These are phyloP conservation scores for Rhingia rostrata DNA, from an alignment of 2,888 invertebrate genomes.

Conservation along the genomic window DNA sequence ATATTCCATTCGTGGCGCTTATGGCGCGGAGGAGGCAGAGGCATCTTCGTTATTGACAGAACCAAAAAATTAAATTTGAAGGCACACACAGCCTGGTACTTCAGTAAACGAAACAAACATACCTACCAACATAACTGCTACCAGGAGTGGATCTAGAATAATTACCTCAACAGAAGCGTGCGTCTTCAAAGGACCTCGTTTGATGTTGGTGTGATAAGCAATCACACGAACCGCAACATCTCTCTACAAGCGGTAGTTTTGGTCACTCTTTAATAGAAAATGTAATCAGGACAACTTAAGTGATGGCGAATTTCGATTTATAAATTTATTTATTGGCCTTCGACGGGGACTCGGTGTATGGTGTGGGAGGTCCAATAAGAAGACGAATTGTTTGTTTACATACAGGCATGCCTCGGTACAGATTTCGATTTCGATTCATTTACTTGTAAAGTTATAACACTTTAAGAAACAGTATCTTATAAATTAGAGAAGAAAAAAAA, in stretches of 20 bases:
- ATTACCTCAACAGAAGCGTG: constrained; percentile 42
- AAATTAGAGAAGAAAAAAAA: too few species aligned
- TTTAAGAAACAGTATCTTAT: too few species aligned
- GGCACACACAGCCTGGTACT: constrained; percentile 14
- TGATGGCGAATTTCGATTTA: constrained; percentile 1
- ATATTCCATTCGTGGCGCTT: background rate
- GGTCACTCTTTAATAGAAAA: constrained; percentile 15
- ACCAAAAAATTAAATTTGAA: constrained; percentile 34
- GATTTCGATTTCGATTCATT: too few species aligned
- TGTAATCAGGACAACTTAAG: constrained; percentile 1
- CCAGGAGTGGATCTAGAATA: constrained; percentile 17
- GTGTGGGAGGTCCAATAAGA: too few species aligned
- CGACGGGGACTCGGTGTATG: too few species aligned
- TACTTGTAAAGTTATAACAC: too few species aligned
- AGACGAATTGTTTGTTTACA: too few species aligned
- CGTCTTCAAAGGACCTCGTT: constrained; percentile 29
- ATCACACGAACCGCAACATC: background rate
- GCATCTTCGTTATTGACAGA: background rate
- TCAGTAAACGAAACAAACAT: constrained; percentile 37
- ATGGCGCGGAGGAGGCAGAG: too few species aligned
- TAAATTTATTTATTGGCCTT: background rate
- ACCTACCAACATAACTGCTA: constrained; percentile 25
- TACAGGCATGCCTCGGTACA: too few species aligned
- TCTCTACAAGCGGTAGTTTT: background rate
- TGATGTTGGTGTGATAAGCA: constrained; percentile 8